These are phyloP conservation scores for Bolborhynchus lineola DNA, from an alignment of 2,113 vertebrate genomes.

Conservation along the genomic window DNA sequence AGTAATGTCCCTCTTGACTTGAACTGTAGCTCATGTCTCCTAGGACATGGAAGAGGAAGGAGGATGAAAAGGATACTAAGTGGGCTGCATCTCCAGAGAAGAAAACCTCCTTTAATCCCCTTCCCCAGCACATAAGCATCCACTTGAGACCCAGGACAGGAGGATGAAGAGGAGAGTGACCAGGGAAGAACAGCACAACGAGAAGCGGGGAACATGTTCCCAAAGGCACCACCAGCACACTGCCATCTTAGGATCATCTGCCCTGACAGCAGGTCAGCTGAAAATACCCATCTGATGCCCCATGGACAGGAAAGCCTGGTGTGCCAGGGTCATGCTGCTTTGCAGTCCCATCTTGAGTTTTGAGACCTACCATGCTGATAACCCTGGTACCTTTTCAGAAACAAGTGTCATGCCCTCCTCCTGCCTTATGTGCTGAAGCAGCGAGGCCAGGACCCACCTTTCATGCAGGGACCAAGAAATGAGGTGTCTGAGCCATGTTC, in stretches of 20 bases:
- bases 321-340: not conserved
- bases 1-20: not conserved
- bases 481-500: not conserved
- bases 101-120: not conserved
- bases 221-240: fast-evolving
- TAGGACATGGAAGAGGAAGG: not conserved
- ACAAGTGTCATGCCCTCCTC: not conserved
- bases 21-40: not conserved
- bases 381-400: not conserved
- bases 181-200: not conserved
- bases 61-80: not conserved
- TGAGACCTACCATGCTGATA: not conserved
- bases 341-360: not conserved
- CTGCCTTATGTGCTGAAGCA: not conserved
- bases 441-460: not conserved
- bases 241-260: not conserved
- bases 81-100: not conserved
- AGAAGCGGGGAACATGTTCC: not conserved
- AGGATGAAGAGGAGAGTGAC: not conserved
- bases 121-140: not conserved
- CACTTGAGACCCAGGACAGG: not conserved
- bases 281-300: not conserved
- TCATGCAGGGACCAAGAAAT: not conserved
- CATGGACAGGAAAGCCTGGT: not conserved
- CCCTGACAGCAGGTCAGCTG: not conserved